Base-by-base conservation (phyloP, 2,797 vertebrate genomes). In the Sebastes miniatus region DNA sequence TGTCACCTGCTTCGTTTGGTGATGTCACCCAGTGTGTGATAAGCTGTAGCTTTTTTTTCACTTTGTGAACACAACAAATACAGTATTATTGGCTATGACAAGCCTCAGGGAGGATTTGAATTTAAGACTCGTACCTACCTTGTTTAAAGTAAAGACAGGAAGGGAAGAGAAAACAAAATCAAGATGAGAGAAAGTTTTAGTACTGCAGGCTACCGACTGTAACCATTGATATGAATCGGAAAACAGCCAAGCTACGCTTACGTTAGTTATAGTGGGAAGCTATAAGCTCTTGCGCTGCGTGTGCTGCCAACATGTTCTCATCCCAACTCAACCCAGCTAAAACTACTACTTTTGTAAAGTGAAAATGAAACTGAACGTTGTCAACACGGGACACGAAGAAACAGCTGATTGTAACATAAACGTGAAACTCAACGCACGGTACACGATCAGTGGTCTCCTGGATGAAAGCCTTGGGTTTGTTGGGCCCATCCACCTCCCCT, bases 1-100 rank as follows among this genome's bases (percentile, higher is more conserved):
- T 77, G 89, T 89, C 83, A 86, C 80, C 72, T 78, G 83, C 80
- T 74, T 76, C 31, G 12, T 86, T 86, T 74, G 74, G 69, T 69
- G 69, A 75, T 76, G 81, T 87, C 85, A 88, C 62, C 65, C 16
- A 0, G 74, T 22, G 61, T 75, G 70, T 52, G 83, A 90, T 85
- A 88, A 85, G 84, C 71, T 50, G 12, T 6, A 24, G 18, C 36
- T 47, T 66, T 47, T 77, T 54, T 18, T 56, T 16, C 29, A 34
- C 73, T 58, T 52, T 88, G 73, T 80, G 73, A 86, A 85, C 83
- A 86, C 69, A 77, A 81, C 81, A 91, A 86, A 89, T 83, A 82
- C 52, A 18, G 80, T 52, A 69, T 87, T 82, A 76, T 9, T 72
- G 80, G 59, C 27, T 4, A 59, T 29, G 83, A 83, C 39, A 31